phyloP scores from a whole-genome alignment of 2,888 invertebrate species.

The Leptopilina drosophilae region DNA sequence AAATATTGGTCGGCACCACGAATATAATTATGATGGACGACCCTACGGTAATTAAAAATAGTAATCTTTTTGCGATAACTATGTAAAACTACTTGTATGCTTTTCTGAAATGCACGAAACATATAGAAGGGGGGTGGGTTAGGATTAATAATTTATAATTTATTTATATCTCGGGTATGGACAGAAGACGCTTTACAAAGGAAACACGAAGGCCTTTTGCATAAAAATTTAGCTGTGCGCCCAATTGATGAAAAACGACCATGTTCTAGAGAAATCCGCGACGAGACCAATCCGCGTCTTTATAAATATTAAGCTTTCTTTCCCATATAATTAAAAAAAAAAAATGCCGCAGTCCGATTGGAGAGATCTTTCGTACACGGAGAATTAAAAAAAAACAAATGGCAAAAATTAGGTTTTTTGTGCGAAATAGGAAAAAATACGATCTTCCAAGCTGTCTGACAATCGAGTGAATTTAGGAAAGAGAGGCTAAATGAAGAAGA shows the following conservation, averaged over 20 bases:
- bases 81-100: constrained; percentile 83
- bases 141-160: constrained; percentile 76
- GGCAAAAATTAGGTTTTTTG: not conserved
- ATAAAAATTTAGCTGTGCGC: constrained; percentile 71
- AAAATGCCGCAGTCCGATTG: constrained; percentile 33
- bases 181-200: constrained; percentile 64
- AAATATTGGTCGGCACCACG: constrained; percentile 68
- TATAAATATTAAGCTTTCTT: constrained; percentile 32
- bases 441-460: constrained; percentile 56
- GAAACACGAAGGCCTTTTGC: constrained; percentile 72
- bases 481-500: constrained; percentile 44
- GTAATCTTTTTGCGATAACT: constrained; percentile 72
- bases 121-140: constrained; percentile 86
- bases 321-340: not conserved
- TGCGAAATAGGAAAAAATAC: constrained; percentile 48
- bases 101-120: constrained; percentile 92
- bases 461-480: constrained; percentile 44
- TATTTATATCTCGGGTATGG: constrained; percentile 74
- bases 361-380: constrained; percentile 40
- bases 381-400: not conserved
- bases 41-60: constrained; percentile 66
- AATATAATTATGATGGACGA: constrained; percentile 70
- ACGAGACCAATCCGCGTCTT: constrained; percentile 26
- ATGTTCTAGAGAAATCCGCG: constrained; percentile 36
- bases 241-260: constrained; percentile 45